Conservation (phyloP, 1,140 invertebrate genomes). For the Papilio glaucus region DNA sequence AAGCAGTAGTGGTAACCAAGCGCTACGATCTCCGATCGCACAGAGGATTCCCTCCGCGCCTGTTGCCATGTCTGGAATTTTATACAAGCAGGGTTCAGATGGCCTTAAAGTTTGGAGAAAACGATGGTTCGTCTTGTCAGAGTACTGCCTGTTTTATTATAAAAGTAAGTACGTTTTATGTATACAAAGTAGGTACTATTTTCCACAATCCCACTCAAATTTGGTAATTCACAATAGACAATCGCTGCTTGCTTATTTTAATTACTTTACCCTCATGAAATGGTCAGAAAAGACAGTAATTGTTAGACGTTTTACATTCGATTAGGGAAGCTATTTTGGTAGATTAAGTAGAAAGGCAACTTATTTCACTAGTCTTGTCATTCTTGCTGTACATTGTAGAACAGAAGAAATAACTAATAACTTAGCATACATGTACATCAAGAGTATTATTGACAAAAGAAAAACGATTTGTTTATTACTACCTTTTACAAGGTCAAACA, state of each 20-base stretch:
- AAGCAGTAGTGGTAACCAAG: conserved; percentile 85
- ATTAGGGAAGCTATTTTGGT: background rate
- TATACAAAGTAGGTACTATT: background rate
- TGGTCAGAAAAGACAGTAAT: too few relatives aligned
- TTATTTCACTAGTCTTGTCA: background rate
- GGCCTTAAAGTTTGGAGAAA: conserved; percentile 97
- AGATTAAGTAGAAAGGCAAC: background rate
- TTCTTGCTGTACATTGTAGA: too few relatives aligned
- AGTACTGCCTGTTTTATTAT: conserved; percentile 97
- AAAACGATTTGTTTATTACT: too few relatives aligned
- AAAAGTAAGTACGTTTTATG: conserved; percentile 88
- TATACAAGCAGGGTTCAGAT: conserved; percentile 96
- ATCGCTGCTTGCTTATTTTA: too few relatives aligned
- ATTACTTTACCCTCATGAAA: too few relatives aligned
- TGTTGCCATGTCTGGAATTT: conserved; percentile 93
- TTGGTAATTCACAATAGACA: too few relatives aligned
- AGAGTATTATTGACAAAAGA: too few relatives aligned
- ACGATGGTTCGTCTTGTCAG: conserved; percentile 96
- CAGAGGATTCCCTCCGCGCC: conserved; percentile 90
- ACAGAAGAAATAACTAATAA: too few relatives aligned
- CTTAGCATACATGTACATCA: too few relatives aligned
- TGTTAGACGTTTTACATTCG: too few relatives aligned
- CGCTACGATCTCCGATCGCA: conserved; percentile 89
- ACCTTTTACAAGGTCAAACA: too few relatives aligned
- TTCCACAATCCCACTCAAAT: too few relatives aligned